These are phyloP conservation scores for Spodoptera frugiperda DNA, from an alignment of 1,140 invertebrate species.

Conservation along the genomic window DNA sequence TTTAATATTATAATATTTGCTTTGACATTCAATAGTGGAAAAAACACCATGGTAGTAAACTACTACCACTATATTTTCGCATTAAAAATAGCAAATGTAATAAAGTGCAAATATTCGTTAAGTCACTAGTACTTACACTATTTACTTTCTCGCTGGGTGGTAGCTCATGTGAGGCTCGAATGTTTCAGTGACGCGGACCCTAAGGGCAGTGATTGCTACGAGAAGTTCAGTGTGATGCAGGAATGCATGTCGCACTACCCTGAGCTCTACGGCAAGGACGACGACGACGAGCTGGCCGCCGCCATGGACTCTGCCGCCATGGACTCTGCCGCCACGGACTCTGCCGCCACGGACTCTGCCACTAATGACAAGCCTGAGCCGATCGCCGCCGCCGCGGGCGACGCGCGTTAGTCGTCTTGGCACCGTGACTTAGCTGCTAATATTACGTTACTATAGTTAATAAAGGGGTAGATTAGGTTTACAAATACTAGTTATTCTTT, in stretches of 20 bases:
- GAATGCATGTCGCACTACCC: constrained; percentile 97
- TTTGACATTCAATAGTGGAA: too few relatives aligned
- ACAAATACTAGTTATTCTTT: too few relatives aligned
- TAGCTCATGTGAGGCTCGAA: not conserved
- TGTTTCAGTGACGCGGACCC: constrained; percentile 88
- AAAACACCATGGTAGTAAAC: too few relatives aligned
- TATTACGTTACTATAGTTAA: too few relatives aligned
- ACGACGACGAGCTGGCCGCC: constrained; percentile 81
- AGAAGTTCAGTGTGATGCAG: constrained; percentile 96
- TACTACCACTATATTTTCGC: too few relatives aligned
- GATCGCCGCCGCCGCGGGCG: constrained; percentile 2
- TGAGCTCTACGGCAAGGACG: constrained; percentile 92
- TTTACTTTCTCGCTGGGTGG: too few relatives aligned
- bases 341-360: constrained; percentile 13
- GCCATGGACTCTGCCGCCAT: constrained; percentile 52
- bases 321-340: constrained; percentile 4
- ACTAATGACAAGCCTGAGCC: not conserved
- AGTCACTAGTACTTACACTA: too few relatives aligned
- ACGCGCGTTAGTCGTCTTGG: not conserved
- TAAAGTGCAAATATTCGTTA: too few relatives aligned
- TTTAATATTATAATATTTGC: too few relatives aligned
- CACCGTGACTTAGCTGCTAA: too few relatives aligned
- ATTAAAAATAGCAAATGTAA: too few relatives aligned
- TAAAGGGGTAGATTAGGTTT: too few relatives aligned
- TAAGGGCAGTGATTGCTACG: constrained; percentile 96